phyloP scores from a whole-genome alignment of 1,140 invertebrate species.

The Drosophila bifasciata region DNA sequence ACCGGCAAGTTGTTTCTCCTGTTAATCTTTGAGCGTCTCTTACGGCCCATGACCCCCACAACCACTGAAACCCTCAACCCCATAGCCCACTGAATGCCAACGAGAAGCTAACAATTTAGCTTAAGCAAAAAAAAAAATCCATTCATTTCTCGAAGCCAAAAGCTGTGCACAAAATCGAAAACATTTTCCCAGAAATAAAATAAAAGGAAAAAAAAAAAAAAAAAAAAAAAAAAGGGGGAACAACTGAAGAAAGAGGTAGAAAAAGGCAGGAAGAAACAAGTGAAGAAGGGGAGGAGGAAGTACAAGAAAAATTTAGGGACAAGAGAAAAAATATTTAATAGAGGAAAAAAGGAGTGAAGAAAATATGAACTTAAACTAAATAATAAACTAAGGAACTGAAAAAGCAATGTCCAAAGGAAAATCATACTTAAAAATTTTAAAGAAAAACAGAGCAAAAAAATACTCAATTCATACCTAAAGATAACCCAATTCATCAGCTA shows the following conservation, averaged over 20 bases:
- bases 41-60: slow-evolving; percentile 38
- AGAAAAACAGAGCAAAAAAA: slow-evolving; percentile 14
- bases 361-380: slow-evolving; percentile 63
- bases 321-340: slow-evolving; percentile 1
- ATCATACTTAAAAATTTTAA: neutral
- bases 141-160: slow-evolving; percentile 40
- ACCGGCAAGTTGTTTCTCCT: slow-evolving; percentile 41
- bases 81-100: slow-evolving; percentile 48
- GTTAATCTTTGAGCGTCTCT: slow-evolving; percentile 47
- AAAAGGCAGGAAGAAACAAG: too few relatives aligned
- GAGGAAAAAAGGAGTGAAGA: slow-evolving; percentile 44
- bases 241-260: too few relatives aligned
- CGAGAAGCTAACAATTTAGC: slow-evolving; percentile 17
- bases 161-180: slow-evolving; percentile 55
- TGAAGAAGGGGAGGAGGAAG: too few relatives aligned
- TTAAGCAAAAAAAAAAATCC: slow-evolving; percentile 21
- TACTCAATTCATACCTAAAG: slow-evolving; percentile 20
- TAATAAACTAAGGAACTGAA: slow-evolving; percentile 72
- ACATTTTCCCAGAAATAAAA: slow-evolving; percentile 12
- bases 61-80: too few relatives aligned
- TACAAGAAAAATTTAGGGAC: neutral
- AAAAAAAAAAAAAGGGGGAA: slow-evolving; percentile 35
- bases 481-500: slow-evolving; percentile 16
- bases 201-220: slow-evolving; percentile 35
- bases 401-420: slow-evolving; percentile 44